Conservation (phyloP, 1,140 invertebrate genomes). For the Hyles euphorbiae region DNA sequence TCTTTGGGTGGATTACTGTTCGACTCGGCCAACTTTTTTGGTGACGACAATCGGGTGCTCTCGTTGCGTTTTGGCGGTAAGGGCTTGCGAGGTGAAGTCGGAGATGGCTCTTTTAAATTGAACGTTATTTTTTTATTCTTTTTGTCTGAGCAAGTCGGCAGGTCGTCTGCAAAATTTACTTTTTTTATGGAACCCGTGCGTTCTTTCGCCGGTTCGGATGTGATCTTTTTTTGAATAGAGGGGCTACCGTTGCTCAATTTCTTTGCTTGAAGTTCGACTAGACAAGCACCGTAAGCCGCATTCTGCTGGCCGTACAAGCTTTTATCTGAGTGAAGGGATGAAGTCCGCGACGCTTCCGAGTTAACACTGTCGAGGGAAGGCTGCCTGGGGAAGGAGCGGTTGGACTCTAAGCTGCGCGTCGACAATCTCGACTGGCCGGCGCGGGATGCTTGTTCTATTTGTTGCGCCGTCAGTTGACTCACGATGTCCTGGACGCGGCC, state of each 20-base stretch:
- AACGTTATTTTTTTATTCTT: constrained; percentile 60
- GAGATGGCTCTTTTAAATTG: constrained; percentile 47
- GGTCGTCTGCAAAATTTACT: constrained; percentile 59
- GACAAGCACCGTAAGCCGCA: constrained; percentile 54
- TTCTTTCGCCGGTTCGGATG: constrained; percentile 41
- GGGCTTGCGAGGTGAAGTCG: constrained; percentile 70
- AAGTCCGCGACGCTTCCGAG: constrained; percentile 48
- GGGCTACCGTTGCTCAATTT: constrained; percentile 55
- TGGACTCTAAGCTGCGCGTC: constrained; percentile 26
- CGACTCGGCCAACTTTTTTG: constrained; percentile 83
- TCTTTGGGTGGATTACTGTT: constrained; percentile 86
- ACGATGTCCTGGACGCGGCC: constrained; percentile 60
- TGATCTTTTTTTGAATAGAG: constrained; percentile 44
- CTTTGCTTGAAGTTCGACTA: constrained; percentile 56
- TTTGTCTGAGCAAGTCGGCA: constrained; percentile 45
- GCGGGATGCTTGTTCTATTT: constrained; percentile 49
- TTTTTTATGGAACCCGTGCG: constrained; percentile 58
- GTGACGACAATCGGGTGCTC: constrained; percentile 82
- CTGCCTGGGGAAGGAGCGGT: constrained; percentile 49
- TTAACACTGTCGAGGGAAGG: constrained; percentile 58
- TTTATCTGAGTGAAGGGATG: constrained; percentile 58
- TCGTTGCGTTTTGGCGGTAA: constrained; percentile 84
- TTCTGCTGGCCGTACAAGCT: constrained; percentile 48
- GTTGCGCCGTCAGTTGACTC: constrained; percentile 52
- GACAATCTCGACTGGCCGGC: constrained; percentile 35